A percentile compares a stretch with the other conserved stretches of the same genome.
Conservation (phyloP, 1,140 invertebrate species). For the Aleiodes sp. region DNA sequence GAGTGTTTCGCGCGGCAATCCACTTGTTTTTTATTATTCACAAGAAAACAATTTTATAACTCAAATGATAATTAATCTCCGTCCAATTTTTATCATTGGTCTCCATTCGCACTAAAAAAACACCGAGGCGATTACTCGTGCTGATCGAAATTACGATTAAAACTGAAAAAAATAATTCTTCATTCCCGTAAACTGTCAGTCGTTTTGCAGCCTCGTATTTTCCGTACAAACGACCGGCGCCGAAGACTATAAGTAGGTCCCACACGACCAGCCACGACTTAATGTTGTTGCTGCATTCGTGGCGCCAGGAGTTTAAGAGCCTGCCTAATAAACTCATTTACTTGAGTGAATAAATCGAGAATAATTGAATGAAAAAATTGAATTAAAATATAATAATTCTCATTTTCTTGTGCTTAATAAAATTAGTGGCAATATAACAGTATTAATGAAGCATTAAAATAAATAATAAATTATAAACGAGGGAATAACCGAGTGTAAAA, state of each 20-base stretch:
- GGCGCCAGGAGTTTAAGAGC: slow-evolving; percentile 58
- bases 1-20: too few relatives aligned
- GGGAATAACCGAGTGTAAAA: slow-evolving; percentile 4
- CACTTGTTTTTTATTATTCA: too few relatives aligned
- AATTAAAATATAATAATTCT: background rate
- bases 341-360: too few relatives aligned
- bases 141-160: background rate
- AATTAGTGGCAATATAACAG: too few relatives aligned
- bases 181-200: background rate
- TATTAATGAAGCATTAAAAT: too few relatives aligned
- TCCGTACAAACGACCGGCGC: background rate
- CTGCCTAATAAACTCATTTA: too few relatives aligned
- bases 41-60: too few relatives aligned
- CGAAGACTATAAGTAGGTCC: slow-evolving; percentile 62
- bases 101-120: too few relatives aligned
- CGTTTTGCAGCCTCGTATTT: background rate
- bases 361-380: background rate
- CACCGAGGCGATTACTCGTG: too few relatives aligned
- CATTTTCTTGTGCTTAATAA: background rate
- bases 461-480: too few relatives aligned
- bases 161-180: background rate
- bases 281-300: slow-evolving; percentile 63
- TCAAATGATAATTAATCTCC: too few relatives aligned
- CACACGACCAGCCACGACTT: slow-evolving; percentile 57
- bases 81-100: too few relatives aligned